Base-by-base conservation (phyloP, 1,140 invertebrate genomes). In the Drosophila willistoni region DNA sequence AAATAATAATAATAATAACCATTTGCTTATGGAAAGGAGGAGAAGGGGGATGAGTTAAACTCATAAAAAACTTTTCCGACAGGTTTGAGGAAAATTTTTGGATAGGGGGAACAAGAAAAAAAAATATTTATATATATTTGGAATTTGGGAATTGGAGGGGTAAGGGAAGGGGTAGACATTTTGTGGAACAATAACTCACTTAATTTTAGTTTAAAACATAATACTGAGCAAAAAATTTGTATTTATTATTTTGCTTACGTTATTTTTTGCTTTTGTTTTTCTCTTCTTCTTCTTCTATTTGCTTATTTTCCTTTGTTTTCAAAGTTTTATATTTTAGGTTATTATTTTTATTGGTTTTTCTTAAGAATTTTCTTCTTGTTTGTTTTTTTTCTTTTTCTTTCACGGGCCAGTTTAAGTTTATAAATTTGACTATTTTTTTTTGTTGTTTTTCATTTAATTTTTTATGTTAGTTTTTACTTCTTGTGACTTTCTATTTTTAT, bases 191-290 rank as follows among this genome's bases (percentile, higher is more conserved):
- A 84, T 79, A 90, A 90, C 83, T 87, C 87, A 74, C 87, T 90
- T 90, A 90, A 84, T 79, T 86, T 76, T 82, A 87, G 72, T 90
- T 90, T 90, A 90, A 83, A 90, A 90, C 82, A 90, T 90, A 90
- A 90, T 90, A 90, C 87, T 90, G 87, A 90, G 87, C 87, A 90
- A 90, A 90, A 90, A 87, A 87, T 84, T 78, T 83, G 80, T 83
- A 78, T 87, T 68, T 72, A 72, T 83, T 71, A 79, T 74, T 90
- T 82, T 85, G 77, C 73, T 79, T 80, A 71, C 67, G 74, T 74
- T 61, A 77, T 90, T 86, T 78, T 78, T 86, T 86, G 71, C 82
- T 79, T 86, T 78, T 71, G 2, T 10, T 44, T 51, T 51, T 51
- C 19, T 51, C 17, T 22, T 51, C 19, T 51, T 51, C 17, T 12